Conservation (phyloP, 2,797 vertebrate genomes). For the Diplodus puntazzo region DNA sequence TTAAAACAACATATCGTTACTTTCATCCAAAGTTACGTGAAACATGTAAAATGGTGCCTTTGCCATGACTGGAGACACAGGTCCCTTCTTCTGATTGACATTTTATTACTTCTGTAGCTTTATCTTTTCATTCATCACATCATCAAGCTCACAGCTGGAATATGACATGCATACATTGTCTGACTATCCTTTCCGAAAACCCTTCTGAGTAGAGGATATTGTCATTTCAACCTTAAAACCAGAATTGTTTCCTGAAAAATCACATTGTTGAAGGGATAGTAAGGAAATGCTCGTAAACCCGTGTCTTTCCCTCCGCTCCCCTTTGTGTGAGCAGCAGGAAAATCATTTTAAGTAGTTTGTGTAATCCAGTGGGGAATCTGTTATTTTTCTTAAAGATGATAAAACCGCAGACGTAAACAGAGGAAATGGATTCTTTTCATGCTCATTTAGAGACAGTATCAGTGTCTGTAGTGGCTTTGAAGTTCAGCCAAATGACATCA, state of each 20-base stretch:
- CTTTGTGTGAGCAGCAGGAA: conserved; percentile 31
- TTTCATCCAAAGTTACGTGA: not conserved
- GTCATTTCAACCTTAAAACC: not conserved
- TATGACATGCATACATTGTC: not conserved
- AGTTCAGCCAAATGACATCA: conserved; percentile 41
- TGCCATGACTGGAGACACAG: not conserved
- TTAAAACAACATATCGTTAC: not conserved
- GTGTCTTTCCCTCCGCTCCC: not conserved
- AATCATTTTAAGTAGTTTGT: conserved; percentile 27
- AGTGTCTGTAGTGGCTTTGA: conserved; percentile 53
- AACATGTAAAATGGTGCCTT: too few species aligned
- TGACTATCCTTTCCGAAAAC: not conserved
- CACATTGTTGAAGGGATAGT: not conserved
- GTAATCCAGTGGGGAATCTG: conserved; percentile 44
- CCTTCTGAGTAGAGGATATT: not conserved
- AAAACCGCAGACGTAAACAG: conserved; percentile 61
- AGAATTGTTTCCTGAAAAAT: conserved; percentile 1
- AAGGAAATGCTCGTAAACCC: not conserved
- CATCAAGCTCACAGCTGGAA: not conserved
- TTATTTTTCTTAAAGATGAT: conserved; percentile 27
- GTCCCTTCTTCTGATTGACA: not conserved
- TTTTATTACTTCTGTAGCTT: too few species aligned
- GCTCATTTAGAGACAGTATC: conserved; percentile 56
- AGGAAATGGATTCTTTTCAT: conserved; percentile 68
- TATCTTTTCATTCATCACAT: too few species aligned